Conservation (phyloP, 2,888 invertebrate species). For the Zaprionus obscuricornis region DNA sequence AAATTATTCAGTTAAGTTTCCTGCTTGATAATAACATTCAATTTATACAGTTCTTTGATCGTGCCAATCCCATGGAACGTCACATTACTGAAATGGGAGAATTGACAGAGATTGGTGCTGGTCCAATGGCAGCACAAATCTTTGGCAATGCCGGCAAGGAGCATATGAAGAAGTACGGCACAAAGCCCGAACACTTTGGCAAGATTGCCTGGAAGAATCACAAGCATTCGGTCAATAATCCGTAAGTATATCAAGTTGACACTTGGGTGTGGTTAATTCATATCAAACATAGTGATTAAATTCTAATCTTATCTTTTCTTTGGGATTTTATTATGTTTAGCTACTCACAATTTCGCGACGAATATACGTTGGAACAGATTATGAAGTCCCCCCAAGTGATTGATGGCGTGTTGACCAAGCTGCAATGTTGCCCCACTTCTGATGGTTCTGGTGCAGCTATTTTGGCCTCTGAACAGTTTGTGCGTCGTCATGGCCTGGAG, state of each 20-base stretch:
- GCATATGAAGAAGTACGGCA: constrained; percentile 93
- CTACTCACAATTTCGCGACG: constrained; percentile 96
- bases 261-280: background rate
- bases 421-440: constrained; percentile 99
- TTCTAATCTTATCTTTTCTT: constrained; percentile 33
- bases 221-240: constrained; percentile 97
- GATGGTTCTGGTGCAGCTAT: constrained; percentile 98
- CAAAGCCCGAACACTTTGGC: constrained; percentile 95
- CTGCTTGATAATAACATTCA: background rate
- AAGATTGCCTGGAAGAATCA: constrained; percentile 99
- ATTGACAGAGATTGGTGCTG: constrained; percentile 89
- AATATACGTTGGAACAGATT: constrained; percentile 96
- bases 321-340: constrained; percentile 82
- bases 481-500: constrained; percentile 91
- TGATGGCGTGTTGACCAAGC: constrained; percentile 95
- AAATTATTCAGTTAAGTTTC: background rate
- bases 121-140: constrained; percentile 96
- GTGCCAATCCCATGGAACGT: constrained; percentile 94
- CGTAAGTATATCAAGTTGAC: constrained; percentile 85
- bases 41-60: constrained; percentile 87
- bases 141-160: constrained; percentile 98
- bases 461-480: constrained; percentile 95
- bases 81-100: constrained; percentile 94
- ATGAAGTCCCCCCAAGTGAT: constrained; percentile 94
- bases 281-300: too few relatives aligned